Conservation (phyloP, 2,113 vertebrate species). For the Chionis minor region DNA sequence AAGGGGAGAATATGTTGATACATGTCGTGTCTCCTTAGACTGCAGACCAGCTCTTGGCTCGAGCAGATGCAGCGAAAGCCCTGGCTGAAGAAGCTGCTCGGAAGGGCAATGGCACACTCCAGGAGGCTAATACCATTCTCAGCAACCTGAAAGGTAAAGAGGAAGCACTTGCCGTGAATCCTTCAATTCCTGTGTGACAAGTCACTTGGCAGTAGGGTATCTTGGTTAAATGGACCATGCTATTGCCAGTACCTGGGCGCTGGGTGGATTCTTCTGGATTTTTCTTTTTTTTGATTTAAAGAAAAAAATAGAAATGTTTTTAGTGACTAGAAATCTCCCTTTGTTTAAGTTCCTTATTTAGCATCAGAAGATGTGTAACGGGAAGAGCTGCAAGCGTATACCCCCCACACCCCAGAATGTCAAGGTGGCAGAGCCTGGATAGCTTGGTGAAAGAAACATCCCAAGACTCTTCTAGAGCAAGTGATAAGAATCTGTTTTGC, state of each 20-base stretch:
- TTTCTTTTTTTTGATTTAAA: neutral
- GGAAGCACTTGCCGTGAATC: neutral
- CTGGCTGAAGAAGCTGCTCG: conserved; percentile 91
- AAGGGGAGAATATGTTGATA: neutral
- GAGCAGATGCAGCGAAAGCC: conserved; percentile 94
- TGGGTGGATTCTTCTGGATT: neutral
- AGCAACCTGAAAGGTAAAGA: conserved; percentile 87
- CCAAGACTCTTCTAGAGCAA: neutral
- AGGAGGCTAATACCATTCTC: conserved; percentile 91
- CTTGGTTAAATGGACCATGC: neutral
- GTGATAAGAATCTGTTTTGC: neutral
- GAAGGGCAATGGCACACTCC: conserved; percentile 86
- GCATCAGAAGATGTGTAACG: neutral
- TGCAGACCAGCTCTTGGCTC: conserved; percentile 93
- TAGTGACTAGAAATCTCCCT: neutral
- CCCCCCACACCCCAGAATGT: accelerated
- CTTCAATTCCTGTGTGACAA: neutral
- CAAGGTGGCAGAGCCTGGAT: neutral
- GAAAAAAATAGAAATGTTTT: neutral
- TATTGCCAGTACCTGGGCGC: neutral
- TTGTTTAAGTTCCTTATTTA: neutral
- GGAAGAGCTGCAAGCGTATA: neutral
- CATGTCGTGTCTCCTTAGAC: conserved; percentile 75
- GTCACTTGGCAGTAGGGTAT: neutral
- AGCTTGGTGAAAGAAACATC: neutral